phyloP scores from a whole-genome alignment of 1,140 invertebrate species.

The Leptestheria dahalacensis region DNA sequence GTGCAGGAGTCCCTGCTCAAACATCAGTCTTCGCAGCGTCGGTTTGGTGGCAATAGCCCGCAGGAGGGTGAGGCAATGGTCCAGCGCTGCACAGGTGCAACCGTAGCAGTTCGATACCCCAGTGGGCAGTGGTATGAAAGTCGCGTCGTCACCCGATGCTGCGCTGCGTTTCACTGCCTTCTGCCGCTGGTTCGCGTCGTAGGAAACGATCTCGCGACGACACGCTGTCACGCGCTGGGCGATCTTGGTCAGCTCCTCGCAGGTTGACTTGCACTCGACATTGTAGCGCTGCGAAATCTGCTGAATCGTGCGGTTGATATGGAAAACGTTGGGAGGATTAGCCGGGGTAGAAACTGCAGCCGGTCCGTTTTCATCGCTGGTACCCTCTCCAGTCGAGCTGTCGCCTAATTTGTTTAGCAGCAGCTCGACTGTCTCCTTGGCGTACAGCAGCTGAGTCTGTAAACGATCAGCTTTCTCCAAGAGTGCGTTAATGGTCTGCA shows the following conservation, averaged over 20 bases:
- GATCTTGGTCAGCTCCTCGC: slow-evolving; percentile 91
- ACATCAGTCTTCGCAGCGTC: slow-evolving; percentile 57
- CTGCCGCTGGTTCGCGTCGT: slow-evolving; percentile 66
- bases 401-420: slow-evolving; percentile 10
- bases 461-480: slow-evolving; percentile 88
- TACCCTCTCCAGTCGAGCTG: neutral
- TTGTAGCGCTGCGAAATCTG: slow-evolving; percentile 78
- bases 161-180: slow-evolving; percentile 18
- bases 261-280: slow-evolving; percentile 81
- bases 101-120: slow-evolving; percentile 54
- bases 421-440: slow-evolving; percentile 8
- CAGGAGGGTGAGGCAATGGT: slow-evolving; percentile 83
- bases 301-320: slow-evolving; percentile 39
- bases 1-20: slow-evolving; percentile 70
- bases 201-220: slow-evolving; percentile 76
- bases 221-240: slow-evolving; percentile 80
- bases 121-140: slow-evolving; percentile 30
- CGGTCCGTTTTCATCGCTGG: neutral
- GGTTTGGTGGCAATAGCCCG: slow-evolving; percentile 76
- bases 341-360: neutral
- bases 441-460: slow-evolving; percentile 72
- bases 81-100: slow-evolving; percentile 69
- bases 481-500: slow-evolving; percentile 71
- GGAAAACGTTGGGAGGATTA: neutral
- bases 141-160: slow-evolving; percentile 31